A percentile compares a stretch with the other conserved stretches of the same genome.
phyloP scores from a whole-genome alignment of 2,113 vertebrate species.

The Emydocephalus ijimae region DNA sequence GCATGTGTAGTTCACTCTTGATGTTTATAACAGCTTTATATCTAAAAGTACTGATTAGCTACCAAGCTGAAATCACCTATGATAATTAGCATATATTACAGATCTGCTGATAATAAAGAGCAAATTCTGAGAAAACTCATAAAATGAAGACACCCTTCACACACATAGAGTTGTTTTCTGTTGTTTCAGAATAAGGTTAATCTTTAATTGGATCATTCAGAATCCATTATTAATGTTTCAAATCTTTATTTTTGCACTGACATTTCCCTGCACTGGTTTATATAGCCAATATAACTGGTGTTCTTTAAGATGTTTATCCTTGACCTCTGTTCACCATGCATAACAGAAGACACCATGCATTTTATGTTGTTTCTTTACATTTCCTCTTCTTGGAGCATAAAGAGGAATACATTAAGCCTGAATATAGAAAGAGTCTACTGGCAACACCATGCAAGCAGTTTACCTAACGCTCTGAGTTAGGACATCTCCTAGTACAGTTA shows the following conservation, averaged over 20 bases:
- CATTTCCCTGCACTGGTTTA: not conserved
- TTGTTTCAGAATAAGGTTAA: not conserved
- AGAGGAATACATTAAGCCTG: not conserved
- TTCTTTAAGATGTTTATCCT: not conserved
- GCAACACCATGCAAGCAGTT: not conserved
- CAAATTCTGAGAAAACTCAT: constrained; percentile 9
- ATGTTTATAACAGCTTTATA: constrained; percentile 42
- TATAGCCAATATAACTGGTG: not conserved
- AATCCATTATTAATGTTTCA: not conserved
- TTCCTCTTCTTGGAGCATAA: not conserved
- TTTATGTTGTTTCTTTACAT: not conserved
- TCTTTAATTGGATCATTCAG: not conserved
- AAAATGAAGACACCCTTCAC: constrained; percentile 18
- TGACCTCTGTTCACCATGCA: not conserved
- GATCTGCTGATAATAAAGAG: not conserved
- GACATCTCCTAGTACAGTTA: not conserved
- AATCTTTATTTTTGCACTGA: not conserved
- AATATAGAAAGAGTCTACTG: not conserved
- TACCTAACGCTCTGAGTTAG: not conserved
- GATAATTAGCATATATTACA: not conserved
- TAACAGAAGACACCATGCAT: not conserved
- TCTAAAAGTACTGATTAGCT: constrained; percentile 39
- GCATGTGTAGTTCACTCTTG: constrained; percentile 23
- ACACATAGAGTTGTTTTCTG: not conserved
- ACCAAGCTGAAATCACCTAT: constrained; percentile 35